phyloP scores from a whole-genome alignment of 2,113 vertebrate genomes.

The Illadopsis cleaveri region DNA sequence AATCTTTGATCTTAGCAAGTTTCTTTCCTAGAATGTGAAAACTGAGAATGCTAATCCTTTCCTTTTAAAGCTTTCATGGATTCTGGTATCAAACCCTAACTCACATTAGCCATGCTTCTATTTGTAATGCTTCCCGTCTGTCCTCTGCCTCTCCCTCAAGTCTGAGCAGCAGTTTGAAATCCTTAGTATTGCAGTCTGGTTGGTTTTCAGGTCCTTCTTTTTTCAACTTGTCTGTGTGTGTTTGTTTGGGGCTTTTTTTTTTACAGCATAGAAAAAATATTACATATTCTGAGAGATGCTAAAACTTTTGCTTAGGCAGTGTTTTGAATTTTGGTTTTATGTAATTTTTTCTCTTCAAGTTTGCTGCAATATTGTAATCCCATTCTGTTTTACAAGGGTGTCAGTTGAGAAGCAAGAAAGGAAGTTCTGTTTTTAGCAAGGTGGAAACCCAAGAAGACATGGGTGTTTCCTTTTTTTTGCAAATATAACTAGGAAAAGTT shows the following conservation, averaged over 20 bases:
- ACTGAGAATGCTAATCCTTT: conserved; percentile 3
- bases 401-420: background rate
- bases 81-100: background rate
- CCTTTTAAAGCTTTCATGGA: background rate
- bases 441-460: background rate
- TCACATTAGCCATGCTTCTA: background rate
- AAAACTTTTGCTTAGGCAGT: background rate
- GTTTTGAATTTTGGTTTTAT: background rate
- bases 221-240: background rate
- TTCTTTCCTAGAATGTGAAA: conserved; percentile 7
- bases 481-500: background rate
- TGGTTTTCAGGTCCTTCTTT: background rate
- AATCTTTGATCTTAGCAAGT: background rate
- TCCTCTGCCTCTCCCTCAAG: background rate
- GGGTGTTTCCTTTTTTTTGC: background rate
- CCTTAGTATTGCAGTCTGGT: background rate
- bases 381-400: background rate
- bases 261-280: background rate
- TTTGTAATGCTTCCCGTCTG: background rate
- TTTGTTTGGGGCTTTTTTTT: background rate
- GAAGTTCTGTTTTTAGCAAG: background rate
- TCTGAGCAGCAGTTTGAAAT: background rate
- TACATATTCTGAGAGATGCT: background rate
- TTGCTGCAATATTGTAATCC: background rate
- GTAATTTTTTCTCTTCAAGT: background rate